phyloP scores from a whole-genome alignment of 2,797 vertebrate species.

The Oreonectes daqikongensis region DNA sequence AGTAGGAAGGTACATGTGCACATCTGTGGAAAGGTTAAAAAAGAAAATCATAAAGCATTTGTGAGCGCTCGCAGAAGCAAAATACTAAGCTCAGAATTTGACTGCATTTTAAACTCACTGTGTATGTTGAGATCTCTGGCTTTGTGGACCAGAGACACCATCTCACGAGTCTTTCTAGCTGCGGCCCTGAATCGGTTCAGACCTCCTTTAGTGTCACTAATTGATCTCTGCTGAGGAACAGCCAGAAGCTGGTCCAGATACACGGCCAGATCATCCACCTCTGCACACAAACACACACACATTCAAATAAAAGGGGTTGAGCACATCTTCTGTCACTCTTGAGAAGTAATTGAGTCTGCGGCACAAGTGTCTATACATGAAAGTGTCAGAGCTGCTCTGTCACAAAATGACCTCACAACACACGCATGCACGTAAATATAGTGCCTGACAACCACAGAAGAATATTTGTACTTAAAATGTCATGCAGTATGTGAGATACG shows the following conservation, averaged over 20 bases:
- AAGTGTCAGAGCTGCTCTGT: slow-evolving; percentile 12
- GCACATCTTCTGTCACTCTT: slow-evolving; percentile 9
- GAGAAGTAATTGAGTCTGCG: slow-evolving; percentile 10
- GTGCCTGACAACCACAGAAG: neutral
- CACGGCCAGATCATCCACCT: slow-evolving; percentile 84
- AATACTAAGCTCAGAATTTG: neutral
- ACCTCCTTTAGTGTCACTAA: slow-evolving; percentile 55
- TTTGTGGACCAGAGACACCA: slow-evolving; percentile 86
- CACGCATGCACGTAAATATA: slow-evolving; percentile 1
- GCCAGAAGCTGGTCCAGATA: slow-evolving; percentile 91
- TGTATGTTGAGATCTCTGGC: slow-evolving; percentile 86
- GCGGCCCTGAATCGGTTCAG: slow-evolving; percentile 80
- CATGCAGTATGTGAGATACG: neutral
- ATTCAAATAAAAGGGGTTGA: slow-evolving; percentile 20
- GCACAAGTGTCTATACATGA: slow-evolving; percentile 4
- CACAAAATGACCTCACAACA: slow-evolving; percentile 13
- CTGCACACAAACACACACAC: slow-evolving; percentile 61
- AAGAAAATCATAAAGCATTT: neutral
- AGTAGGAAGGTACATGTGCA: slow-evolving; percentile 88
- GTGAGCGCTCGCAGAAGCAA: neutral
- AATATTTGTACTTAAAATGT: slow-evolving; percentile 13
- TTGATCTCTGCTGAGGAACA: slow-evolving; percentile 68
- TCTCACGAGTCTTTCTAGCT: slow-evolving; percentile 83
- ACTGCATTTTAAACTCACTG: slow-evolving; percentile 76
- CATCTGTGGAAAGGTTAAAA: slow-evolving; percentile 72